These are phyloP conservation scores for Nephrotoma flavescens DNA, from an alignment of 2,888 invertebrate species.

Conservation along the genomic window DNA sequence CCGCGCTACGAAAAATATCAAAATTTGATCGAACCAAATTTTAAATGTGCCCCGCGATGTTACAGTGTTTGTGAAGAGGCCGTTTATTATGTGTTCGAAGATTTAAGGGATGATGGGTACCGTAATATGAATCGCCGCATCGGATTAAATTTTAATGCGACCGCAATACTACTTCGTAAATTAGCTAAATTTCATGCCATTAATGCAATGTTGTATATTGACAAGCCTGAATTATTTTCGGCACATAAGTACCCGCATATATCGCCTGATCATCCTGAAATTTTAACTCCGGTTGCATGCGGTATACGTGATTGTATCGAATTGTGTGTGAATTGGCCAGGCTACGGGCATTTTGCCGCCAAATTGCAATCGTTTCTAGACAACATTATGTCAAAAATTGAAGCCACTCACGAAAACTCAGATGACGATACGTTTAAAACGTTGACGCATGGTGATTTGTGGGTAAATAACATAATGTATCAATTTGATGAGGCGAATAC, in stretches of 20 bases:
- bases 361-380: not conserved
- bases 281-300: not conserved
- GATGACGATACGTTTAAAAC: not conserved
- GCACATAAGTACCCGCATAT: not conserved
- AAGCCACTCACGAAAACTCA: not conserved
- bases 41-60: not conserved
- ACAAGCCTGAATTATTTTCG: not conserved
- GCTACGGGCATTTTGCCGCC: not conserved
- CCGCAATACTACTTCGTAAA: not conserved
- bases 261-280: not conserved
- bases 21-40: not conserved
- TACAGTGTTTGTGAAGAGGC: not conserved
- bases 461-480: constrained; percentile 30
- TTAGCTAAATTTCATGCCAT: not conserved
- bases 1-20: not conserved
- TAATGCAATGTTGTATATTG: not conserved
- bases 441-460: constrained; percentile 27
- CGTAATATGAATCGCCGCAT: not conserved
- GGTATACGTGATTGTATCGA: not conserved
- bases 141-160: not conserved
- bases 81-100: not conserved
- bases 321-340: not conserved
- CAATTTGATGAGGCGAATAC: constrained; percentile 20
- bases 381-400: not conserved
- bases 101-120: not conserved